phyloP scores from a whole-genome alignment of 2,888 invertebrate species.

The Mesopsocus fuscifrons region DNA sequence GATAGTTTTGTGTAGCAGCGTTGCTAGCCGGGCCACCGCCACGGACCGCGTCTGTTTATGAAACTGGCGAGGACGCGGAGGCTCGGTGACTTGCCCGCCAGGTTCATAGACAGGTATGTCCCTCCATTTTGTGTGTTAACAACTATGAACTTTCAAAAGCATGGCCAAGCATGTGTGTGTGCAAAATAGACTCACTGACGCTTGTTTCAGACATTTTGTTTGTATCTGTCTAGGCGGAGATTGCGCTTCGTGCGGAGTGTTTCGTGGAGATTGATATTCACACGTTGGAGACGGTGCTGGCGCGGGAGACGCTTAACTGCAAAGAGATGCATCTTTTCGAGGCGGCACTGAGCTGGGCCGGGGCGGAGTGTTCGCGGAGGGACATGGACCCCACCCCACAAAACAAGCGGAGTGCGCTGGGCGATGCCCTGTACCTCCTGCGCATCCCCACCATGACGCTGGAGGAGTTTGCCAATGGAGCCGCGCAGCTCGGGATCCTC shows the following conservation, averaged over 20 bases:
- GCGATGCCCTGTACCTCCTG: conserved; percentile 65
- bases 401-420: conserved; percentile 57
- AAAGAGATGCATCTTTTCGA: conserved; percentile 82
- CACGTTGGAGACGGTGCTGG: conserved; percentile 78
- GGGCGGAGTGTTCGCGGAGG: conserved; percentile 69
- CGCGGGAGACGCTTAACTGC: conserved; percentile 85
- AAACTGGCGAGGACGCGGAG: conserved; percentile 6
- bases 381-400: conserved; percentile 58
- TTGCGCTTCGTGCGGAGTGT: conserved; percentile 88
- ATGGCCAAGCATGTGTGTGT: conserved; percentile 10
- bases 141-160: conserved; percentile 11
- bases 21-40: too few species aligned
- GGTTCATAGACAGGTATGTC: conserved; percentile 8
- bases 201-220: background rate
- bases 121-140: background rate
- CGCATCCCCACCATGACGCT: conserved; percentile 87
- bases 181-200: background rate
- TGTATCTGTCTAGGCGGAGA: conserved; percentile 55
- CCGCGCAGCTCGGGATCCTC: conserved; percentile 80
- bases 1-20: background rate
- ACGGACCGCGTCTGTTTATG: conserved; percentile 7
- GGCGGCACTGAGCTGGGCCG: conserved; percentile 84
- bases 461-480: conserved; percentile 87
- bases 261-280: conserved; percentile 91
- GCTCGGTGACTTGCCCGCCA: conserved; percentile 2